A percentile compares a stretch with the other conserved stretches of the same genome.
Conservation (phyloP, 30 jellyfish, hydroid and myxozoan genomes). For the Pelagia noctiluca region DNA sequence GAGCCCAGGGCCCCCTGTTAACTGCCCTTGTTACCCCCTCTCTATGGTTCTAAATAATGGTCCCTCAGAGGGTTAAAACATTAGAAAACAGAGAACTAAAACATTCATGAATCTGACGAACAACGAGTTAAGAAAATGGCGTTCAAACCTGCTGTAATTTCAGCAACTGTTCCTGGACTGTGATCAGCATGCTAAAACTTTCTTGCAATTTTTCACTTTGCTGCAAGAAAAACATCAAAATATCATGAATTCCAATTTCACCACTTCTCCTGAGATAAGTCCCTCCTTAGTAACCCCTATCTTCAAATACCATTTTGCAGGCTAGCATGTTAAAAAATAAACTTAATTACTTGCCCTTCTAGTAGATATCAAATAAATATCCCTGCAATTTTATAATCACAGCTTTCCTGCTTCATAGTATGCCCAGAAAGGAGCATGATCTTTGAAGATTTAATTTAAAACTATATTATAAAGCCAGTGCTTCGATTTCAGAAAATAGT, state of each 20-base stretch:
- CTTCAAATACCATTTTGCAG: not conserved
- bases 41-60: not conserved
- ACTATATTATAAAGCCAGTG: no score
- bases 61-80: not conserved
- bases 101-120: no score
- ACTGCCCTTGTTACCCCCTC: not conserved
- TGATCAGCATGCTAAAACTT: slow-evolving; percentile 69
- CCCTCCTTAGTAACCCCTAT: no score
- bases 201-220: slow-evolving; percentile 90
- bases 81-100: no score
- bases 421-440: no score
- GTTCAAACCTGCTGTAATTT: slow-evolving; percentile 79
- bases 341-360: not conserved
- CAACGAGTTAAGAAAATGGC: no score
- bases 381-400: not conserved
- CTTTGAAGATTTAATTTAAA: no score
- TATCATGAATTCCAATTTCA: not conserved
- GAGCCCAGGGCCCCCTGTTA: not conserved
- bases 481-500: no score
- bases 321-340: not conserved
- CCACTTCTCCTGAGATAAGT: not conserved
- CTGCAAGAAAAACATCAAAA: slow-evolving; percentile 27
- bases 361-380: not conserved
- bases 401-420: no score
- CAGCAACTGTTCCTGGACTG: slow-evolving; percentile 83